Base-by-base conservation (phyloP, 2,888 invertebrate genomes). In the Stramonita haemastoma region DNA sequence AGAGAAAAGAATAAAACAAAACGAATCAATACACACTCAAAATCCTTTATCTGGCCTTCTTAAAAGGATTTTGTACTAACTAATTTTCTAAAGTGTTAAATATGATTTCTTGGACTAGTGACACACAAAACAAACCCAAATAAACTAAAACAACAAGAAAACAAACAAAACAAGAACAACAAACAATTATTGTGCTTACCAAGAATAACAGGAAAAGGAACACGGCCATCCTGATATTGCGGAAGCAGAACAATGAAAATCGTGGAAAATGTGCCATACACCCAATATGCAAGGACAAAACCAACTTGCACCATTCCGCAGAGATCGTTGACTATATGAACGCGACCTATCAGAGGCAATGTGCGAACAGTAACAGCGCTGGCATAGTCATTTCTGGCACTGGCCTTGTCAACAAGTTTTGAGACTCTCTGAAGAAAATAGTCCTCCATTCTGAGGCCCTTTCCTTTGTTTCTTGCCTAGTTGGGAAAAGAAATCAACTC, bases 181-280 rank as follows among this genome's bases (percentile, higher is more conserved):
- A 46, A 46, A 46, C 46, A 46, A 46, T n/a, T 6, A 73, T 11
- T 15, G 81, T 87, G 93, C 94, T 94, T 92, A 95, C 95, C 92
- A 81, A 92, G 89, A 15, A 94, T 87, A 86, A 92, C 87, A 70
- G 90, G 66, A n/a, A 84, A 89, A 29, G 93, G 90, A 5, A 95
- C 89, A 29, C 91, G 86, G 0, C 94, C 94, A 91, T 95, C 95
- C 29, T 91, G 84, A 87, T 94, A 94, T 77, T 93, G 94, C 22
- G 95, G 95, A 56, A 93, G 83, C 26, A 95, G 91, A n/a, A 95
- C 91, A 19, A 95, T 91, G 90, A 91, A 94, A 73, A 93, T 92
- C 11, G 94, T 92, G 6, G 92, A 92, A 89, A 93, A 93, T 5
- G 94, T 93, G 29, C 95, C 95, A 92, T 95, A 95, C 17, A 95